These are phyloP conservation scores for Candoia aspera DNA, from an alignment of 2,113 vertebrate species.

Conservation along the genomic window DNA sequence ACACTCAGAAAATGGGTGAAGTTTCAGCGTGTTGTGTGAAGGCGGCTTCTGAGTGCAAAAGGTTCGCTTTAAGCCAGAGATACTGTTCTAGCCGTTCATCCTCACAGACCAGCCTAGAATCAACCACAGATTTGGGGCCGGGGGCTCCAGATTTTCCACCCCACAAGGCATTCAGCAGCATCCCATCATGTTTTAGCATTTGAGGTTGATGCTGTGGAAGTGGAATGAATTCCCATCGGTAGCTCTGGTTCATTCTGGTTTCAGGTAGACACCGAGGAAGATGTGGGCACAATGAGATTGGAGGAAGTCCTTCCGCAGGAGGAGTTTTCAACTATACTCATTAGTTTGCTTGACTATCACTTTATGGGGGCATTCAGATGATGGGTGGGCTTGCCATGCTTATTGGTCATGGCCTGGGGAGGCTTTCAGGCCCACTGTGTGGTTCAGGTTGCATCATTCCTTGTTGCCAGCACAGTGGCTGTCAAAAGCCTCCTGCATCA, in stretches of 20 bases:
- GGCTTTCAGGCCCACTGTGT: neutral
- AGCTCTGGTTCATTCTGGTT: neutral
- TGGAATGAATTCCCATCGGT: neutral
- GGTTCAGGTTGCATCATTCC: neutral
- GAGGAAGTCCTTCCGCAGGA: neutral
- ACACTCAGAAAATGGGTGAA: neutral
- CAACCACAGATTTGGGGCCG: neutral
- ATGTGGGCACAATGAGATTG: too few species aligned
- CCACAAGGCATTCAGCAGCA: neutral
- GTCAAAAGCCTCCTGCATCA: neutral
- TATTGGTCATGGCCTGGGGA: neutral
- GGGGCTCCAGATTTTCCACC: neutral
- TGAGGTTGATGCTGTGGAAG: neutral
- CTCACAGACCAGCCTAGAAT: neutral
- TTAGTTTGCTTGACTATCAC: neutral
- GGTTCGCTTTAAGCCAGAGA: neutral
- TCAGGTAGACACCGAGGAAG: neutral
- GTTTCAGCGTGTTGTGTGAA: neutral
- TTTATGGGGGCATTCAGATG: neutral
- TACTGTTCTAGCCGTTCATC: neutral
- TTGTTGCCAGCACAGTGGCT: neutral
- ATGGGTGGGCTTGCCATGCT: too few species aligned
- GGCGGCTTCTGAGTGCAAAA: neutral
- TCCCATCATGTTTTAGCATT: neutral
- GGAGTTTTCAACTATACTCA: neutral